A percentile compares a stretch with the other conserved stretches of the same genome.
Conservation (phyloP, 35 echinoderm and acorn worm species). For the Anneissia japonica region DNA sequence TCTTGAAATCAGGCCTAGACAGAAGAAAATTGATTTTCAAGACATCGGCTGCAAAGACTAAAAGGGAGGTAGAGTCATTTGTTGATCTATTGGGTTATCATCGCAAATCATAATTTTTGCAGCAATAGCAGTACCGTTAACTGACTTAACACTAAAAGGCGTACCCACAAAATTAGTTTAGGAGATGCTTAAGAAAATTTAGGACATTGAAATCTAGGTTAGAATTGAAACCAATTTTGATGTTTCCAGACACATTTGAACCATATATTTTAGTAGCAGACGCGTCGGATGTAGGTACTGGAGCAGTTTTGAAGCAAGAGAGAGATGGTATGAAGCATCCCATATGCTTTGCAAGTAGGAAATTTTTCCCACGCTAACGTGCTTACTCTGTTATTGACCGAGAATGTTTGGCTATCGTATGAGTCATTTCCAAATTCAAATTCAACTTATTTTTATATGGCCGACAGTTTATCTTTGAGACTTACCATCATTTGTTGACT, state of each 20-base stretch:
- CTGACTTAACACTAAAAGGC: background rate
- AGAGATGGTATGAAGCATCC: conserved; percentile 6
- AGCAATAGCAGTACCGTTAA: conserved; percentile 6
- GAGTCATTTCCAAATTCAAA: conserved; percentile 18
- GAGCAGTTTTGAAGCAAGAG: conserved; percentile 19
- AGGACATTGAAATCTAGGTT: background rate
- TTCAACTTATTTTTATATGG: conserved; percentile 28
- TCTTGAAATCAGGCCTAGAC: background rate
- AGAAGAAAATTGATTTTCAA: background rate
- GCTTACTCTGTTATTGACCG: background rate
- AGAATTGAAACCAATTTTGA: background rate
- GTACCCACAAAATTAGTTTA: conserved; percentile 7
- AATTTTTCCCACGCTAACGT: background rate
- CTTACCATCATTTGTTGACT: conserved; percentile 10
- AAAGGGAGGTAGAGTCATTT: background rate
- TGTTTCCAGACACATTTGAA: background rate
- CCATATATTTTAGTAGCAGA: background rate
- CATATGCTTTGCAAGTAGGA: conserved; percentile 9
- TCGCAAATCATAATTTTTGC: background rate
- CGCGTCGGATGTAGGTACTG: conserved; percentile 22
- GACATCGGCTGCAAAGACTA: background rate
- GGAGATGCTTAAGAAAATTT: conserved; percentile 4
- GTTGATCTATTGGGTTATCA: no score
- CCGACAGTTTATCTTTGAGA: conserved; percentile 12
- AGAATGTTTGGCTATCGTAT: background rate